phyloP scores from a whole-genome alignment of 2,888 invertebrate species.

The Cheilosia soror region DNA sequence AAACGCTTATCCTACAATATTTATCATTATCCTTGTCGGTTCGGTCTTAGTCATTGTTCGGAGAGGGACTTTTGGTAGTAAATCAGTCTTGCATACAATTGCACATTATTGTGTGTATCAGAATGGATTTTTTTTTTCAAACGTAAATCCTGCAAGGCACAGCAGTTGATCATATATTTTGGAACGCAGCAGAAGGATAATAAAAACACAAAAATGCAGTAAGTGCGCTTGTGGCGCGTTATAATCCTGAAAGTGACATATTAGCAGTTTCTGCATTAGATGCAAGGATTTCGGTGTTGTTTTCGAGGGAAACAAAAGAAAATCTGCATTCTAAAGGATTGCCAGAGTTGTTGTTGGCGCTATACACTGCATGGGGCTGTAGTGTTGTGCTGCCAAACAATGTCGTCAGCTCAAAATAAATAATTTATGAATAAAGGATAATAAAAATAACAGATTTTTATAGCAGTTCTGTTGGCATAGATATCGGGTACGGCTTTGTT shows the following conservation, averaged over 20 bases:
- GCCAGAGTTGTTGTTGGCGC: slow-evolving; percentile 21
- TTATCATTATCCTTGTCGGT: slow-evolving; percentile 63
- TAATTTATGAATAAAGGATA: slow-evolving; percentile 38
- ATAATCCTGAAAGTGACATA: slow-evolving; percentile 67
- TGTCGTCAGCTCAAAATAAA: slow-evolving; percentile 45
- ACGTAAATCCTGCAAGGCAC: slow-evolving; percentile 56
- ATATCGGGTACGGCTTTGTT: slow-evolving; percentile 13
- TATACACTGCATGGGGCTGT: slow-evolving; percentile 19
- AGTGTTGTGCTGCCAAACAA: slow-evolving; percentile 53
- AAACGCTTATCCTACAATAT: slow-evolving; percentile 65
- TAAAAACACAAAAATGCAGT: slow-evolving; percentile 33
- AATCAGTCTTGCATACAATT: slow-evolving; percentile 52
- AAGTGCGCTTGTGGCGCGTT: slow-evolving; percentile 58
- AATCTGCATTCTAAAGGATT: slow-evolving; percentile 36
- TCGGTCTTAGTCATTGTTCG: slow-evolving; percentile 51
- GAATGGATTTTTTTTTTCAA: slow-evolving; percentile 11
- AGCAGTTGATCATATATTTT: slow-evolving; percentile 62
- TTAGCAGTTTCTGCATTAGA: slow-evolving; percentile 66
- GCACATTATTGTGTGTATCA: slow-evolving; percentile 26
- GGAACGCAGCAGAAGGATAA: slow-evolving; percentile 35
- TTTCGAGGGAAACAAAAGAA: slow-evolving; percentile 51
- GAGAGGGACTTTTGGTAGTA: slow-evolving; percentile 50
- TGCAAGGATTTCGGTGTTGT: slow-evolving; percentile 45
- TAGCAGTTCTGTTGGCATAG: slow-evolving; percentile 28
- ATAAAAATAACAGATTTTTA: slow-evolving; percentile 27